A percentile compares a stretch with the other conserved stretches of the same genome.
phyloP scores from a whole-genome alignment of 2,888 invertebrate genomes.

The Phanerotoma sp. region DNA sequence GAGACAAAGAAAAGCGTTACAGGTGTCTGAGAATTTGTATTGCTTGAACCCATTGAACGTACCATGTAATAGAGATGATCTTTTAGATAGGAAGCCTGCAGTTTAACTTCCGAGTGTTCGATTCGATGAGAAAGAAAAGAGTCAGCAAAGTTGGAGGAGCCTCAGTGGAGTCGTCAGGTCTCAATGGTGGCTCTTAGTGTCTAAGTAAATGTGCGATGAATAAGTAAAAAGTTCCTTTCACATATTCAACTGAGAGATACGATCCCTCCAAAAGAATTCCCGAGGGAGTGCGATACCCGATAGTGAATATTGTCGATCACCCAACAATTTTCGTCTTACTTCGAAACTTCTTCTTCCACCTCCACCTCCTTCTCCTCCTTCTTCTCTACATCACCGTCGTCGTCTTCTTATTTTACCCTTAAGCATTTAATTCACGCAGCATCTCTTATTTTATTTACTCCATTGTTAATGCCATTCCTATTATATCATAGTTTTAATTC shows the following conservation, averaged over 20 bases:
- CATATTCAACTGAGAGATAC: slow-evolving; percentile 7
- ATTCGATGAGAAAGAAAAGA: background rate
- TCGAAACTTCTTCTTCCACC: background rate
- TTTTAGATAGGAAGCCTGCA: background rate
- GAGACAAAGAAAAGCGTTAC: background rate
- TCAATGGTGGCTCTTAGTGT: slow-evolving; percentile 27
- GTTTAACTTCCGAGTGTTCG: background rate
- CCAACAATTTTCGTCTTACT: background rate
- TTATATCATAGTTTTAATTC: too few relatives aligned
- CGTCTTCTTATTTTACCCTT: too few relatives aligned
- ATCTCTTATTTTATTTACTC: too few relatives aligned
- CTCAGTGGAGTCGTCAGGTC: slow-evolving; percentile 39
- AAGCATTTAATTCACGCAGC: too few relatives aligned
- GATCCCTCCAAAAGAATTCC: background rate
- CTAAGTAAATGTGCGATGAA: slow-evolving; percentile 50
- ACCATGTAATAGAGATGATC: background rate
- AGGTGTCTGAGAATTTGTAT: too few relatives aligned
- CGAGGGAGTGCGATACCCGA: background rate
- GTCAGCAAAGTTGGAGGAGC: slow-evolving; percentile 14
- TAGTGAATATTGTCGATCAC: background rate
- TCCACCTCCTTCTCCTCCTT: too few relatives aligned
- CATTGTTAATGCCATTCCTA: too few relatives aligned
- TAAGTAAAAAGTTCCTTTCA: slow-evolving; percentile 39
- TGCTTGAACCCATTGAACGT: too few relatives aligned
- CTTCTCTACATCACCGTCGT: too few relatives aligned